Conservation (phyloP, 2,113 vertebrate species). For the Calidris pugnax region DNA sequence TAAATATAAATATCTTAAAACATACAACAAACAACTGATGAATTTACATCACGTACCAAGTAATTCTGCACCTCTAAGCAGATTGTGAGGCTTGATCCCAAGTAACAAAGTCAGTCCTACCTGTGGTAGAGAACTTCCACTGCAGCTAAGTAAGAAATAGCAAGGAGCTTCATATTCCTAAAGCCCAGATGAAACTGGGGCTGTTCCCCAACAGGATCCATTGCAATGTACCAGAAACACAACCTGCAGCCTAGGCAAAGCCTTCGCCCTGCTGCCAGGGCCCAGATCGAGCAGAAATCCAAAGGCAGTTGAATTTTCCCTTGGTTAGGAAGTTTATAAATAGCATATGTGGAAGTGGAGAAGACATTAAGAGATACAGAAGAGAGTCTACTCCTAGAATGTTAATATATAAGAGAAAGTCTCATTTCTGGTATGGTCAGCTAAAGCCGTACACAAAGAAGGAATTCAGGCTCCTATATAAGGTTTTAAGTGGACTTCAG, state of each 20-base stretch:
- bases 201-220: background rate
- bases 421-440: background rate
- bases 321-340: background rate
- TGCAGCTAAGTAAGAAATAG: background rate
- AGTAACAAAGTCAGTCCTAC: background rate
- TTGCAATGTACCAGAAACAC: background rate
- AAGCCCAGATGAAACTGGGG: background rate
- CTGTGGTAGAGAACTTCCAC: background rate
- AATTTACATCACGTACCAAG: background rate
- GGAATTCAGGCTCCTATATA: background rate
- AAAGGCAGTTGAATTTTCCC: background rate
- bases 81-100: background rate
- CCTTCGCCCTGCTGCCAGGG: background rate
- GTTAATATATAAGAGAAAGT: background rate
- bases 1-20: background rate
- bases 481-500: background rate
- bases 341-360: background rate
- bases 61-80: background rate
- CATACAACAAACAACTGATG: background rate
- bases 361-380: background rate
- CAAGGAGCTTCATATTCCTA: background rate
- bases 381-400: background rate
- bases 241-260: background rate
- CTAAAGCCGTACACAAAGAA: background rate
- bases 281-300: background rate